A percentile compares a stretch with the other conserved stretches of the same genome.
phyloP scores from a whole-genome alignment of 1,140 invertebrate genomes.

The Mercenaria mercenaria region DNA sequence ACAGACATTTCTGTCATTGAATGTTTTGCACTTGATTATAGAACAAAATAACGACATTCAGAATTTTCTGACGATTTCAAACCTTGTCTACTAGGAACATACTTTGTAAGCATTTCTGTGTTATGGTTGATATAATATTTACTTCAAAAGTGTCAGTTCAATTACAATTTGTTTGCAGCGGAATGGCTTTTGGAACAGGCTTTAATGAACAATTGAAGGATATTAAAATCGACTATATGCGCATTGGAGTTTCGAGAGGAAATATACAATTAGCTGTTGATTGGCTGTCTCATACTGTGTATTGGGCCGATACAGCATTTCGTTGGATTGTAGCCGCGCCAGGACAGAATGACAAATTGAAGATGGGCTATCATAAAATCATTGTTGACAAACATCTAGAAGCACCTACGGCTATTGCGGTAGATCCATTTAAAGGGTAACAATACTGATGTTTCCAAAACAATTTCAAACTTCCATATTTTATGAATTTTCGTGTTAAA shows the following conservation, averaged over 20 bases:
- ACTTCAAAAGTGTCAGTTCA: no score
- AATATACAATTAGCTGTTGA: conserved; percentile 12
- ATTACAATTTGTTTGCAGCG: no score
- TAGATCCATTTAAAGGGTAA: conserved; percentile 6
- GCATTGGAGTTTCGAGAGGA: background rate
- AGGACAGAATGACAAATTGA: background rate
- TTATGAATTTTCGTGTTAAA: background rate
- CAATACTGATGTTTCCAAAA: background rate
- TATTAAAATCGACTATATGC: background rate
- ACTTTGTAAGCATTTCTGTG: no score
- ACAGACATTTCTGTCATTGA: no score
- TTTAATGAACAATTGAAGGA: no score
- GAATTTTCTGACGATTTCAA: no score
- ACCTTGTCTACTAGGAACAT: no score
- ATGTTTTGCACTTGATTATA: no score
- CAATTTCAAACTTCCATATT: background rate
- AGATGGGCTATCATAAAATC: conserved; percentile 14
- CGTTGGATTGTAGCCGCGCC: background rate
- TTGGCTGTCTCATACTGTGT: conserved; percentile 13
- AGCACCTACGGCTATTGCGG: background rate
- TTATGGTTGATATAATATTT: no score
- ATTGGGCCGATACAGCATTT: conserved; percentile 25
- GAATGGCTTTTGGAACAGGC: no score
- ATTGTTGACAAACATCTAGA: background rate
- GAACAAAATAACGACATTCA: no score